Evolutionary conservation across 1,140 invertebrate genomes (phyloP).

Genomic region (Pseudomyrmex flavicornis): DNA sequence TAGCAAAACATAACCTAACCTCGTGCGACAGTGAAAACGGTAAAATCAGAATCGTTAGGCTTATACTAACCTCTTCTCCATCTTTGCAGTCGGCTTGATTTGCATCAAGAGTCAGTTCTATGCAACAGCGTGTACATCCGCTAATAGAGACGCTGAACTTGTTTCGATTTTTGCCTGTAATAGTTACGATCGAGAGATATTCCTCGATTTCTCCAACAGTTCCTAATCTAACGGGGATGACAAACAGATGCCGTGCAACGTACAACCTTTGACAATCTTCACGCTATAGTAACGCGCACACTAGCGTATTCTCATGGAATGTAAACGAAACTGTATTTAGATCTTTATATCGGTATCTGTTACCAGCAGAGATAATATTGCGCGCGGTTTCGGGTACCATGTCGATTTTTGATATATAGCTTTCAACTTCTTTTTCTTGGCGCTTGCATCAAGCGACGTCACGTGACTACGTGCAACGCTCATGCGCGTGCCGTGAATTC

Average conservation of each 20-base stretch:
- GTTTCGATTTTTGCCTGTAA: neutral
- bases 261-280: neutral
- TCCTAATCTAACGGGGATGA: neutral
- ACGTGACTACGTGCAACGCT: too few relatives aligned
- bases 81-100: constrained; percentile 22
- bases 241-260: neutral
- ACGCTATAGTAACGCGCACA: neutral
- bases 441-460: too few relatives aligned
- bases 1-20: constrained; percentile 26
- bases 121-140: neutral
- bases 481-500: too few relatives aligned
- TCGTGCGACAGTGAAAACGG: too few relatives aligned
- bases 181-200: neutral
- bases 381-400: too few relatives aligned
- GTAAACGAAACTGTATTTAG: neutral
- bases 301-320: neutral
- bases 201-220: neutral
- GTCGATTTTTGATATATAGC: too few relatives aligned
- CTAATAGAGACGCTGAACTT: neutral
- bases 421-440: too few relatives aligned
- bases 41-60: too few relatives aligned
- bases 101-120: constrained; percentile 42
- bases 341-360: neutral
- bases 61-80: constrained; percentile 64
- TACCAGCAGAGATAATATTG: too few relatives aligned